Evolutionary conservation across 53 echinoderm and acorn worm species (phyloP), one percentile per base, ranked within the genome.

Genomic region (Zoroaster sp.): DNA sequence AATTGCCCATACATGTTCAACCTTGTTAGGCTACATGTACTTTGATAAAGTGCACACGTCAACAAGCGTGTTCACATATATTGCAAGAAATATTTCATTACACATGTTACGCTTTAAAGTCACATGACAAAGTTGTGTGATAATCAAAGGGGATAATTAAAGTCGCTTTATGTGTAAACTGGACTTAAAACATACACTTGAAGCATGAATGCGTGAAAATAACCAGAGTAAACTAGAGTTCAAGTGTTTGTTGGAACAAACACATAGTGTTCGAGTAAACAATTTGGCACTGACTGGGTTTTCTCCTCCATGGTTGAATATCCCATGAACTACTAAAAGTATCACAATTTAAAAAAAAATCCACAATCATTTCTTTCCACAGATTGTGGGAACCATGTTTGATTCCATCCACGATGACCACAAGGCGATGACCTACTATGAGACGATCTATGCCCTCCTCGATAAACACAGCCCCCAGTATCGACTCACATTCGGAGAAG

Each of bases 381-480:
- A 94, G 98, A 90, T 98, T 53, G 96, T 98, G 75, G 96, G 95
- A 1, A 88, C 75, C 55, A 71, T 74, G 18, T 98, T 91, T 78
- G 96, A 98, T 73, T 80, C 74, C 35, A 86, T 93, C 14, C 42
- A 70, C 31, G 86, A 91, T 46, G 92, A 74, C 51, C 55, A 40
- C 31, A 66, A 42, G 5, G 83, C 92, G 40, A 52, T 76, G 28
- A 69, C 80, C 0, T 98, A 92, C 86, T 98, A 92, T 89, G 98
- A 98, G 86, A 98, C 98, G 28, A 96, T 98, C 89, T 98, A 98
- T 71, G 92, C 98, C 10, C 85, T 98, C 18, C 80, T 98, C 51
- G 98, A 98, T 73, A 79, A 94, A 69, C 89, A 94, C 88, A 98
- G 98, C 67, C 98, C 95, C 28, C 90, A 95, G 87, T 98, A 98